Percentiles rank a stretch among this genome's conserved stretches.
Evolutionary conservation across 2,113 vertebrate genomes (phyloP).

Genomic region (Colossoma macropomum): DNA sequence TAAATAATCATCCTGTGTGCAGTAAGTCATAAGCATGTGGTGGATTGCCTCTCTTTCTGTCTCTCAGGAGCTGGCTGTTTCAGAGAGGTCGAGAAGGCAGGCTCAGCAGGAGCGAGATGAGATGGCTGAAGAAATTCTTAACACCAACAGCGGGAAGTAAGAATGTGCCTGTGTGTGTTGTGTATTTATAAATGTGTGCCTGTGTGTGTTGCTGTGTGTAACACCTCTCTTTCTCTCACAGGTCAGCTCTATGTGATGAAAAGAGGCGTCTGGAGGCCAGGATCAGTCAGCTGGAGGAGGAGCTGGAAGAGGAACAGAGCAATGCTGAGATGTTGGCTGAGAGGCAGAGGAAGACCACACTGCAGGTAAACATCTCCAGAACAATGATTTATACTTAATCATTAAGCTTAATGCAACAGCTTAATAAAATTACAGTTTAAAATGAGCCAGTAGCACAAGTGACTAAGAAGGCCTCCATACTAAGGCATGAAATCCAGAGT

Average conservation of each 20-base stretch:
- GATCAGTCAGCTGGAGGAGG: constrained; percentile 85
- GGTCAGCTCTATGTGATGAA: constrained; percentile 82
- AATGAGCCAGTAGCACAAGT: too few species aligned
- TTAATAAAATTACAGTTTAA: too few species aligned
- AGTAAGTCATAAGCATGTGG: not conserved
- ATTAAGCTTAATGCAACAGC: too few species aligned
- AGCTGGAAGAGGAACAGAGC: constrained; percentile 88
- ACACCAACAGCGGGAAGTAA: constrained; percentile 84
- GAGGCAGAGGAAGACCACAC: constrained; percentile 80
- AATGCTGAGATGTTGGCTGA: constrained; percentile 84
- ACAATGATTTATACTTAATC: not conserved
- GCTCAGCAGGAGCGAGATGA: constrained; percentile 89
- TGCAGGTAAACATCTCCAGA: constrained; percentile 76
- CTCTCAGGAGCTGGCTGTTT: constrained; percentile 83
- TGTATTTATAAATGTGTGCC: not conserved
- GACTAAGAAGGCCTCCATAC: too few species aligned
- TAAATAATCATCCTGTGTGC: too few species aligned
- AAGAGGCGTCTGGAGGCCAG: constrained; percentile 86
- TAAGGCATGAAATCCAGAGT: too few species aligned
- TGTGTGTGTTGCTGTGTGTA: constrained; percentile 13
- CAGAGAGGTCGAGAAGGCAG: constrained; percentile 84
- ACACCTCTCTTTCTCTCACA: constrained; percentile 51
- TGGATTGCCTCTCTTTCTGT: not conserved
- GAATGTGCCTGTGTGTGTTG: constrained; percentile 56
- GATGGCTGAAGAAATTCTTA: constrained; percentile 85